These are phyloP conservation scores for Chamaea fasciata DNA, from an alignment of 2,113 vertebrate genomes.

Conservation along the genomic window DNA sequence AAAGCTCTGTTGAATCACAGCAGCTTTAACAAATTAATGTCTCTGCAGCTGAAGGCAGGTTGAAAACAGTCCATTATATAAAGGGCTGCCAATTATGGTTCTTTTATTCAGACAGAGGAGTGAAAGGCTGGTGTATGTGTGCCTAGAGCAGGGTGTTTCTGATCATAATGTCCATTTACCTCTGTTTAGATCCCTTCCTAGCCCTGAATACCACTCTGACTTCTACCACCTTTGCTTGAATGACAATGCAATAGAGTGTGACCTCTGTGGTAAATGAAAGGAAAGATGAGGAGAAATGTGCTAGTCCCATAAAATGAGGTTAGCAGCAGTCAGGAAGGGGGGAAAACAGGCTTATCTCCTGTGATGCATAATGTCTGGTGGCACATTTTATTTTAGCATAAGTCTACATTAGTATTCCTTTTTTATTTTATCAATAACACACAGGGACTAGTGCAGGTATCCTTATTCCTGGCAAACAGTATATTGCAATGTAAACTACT, in stretches of 20 bases:
- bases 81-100: background rate
- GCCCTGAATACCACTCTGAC: background rate
- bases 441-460: background rate
- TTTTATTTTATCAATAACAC: background rate
- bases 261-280: background rate
- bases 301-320: background rate
- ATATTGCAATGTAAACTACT: background rate
- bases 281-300: background rate
- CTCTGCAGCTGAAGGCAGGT: background rate
- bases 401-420: background rate
- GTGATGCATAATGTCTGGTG: background rate
- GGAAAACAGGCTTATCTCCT: background rate
- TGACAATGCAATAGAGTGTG: background rate
- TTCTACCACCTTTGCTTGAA: background rate
- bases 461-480: background rate
- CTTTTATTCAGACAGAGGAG: background rate
- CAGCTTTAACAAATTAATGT: background rate
- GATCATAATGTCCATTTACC: background rate
- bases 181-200: background rate
- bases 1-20: background rate
- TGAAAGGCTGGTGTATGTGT: accelerated
- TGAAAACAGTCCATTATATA: background rate
- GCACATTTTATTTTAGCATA: background rate
- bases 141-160: background rate
- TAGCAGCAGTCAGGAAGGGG: background rate